phyloP scores from a whole-genome alignment of 2,797 vertebrate genomes.

The Gallinago solitaria region DNA sequence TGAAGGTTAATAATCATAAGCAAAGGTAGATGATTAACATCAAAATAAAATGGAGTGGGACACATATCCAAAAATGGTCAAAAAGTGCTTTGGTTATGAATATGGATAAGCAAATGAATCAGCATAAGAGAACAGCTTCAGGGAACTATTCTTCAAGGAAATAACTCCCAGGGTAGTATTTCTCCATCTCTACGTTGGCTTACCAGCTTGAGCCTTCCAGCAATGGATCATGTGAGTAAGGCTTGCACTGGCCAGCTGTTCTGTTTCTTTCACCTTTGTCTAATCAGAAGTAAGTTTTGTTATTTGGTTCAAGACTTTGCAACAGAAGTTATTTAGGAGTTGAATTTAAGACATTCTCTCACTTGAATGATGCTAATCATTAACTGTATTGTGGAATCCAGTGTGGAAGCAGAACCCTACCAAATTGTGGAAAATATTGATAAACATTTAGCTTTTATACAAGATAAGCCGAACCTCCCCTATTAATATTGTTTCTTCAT shows the following conservation, averaged over 20 bases:
- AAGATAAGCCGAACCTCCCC: neutral
- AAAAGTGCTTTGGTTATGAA: slow-evolving; percentile 20
- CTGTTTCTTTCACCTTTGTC: neutral
- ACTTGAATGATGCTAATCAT: neutral
- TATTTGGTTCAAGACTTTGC: neutral
- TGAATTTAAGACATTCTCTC: neutral
- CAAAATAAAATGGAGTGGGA: neutral
- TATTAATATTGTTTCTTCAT: neutral
- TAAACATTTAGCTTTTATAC: neutral
- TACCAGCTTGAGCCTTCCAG: neutral
- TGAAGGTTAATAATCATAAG: slow-evolving; percentile 15
- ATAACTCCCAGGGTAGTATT: neutral
- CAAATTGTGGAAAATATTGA: neutral
- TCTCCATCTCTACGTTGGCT: neutral
- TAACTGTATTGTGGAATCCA: neutral
- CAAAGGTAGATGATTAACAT: slow-evolving; percentile 37
- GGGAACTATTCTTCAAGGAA: neutral
- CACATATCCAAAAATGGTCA: slow-evolving; percentile 51
- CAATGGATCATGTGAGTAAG: slow-evolving; percentile 62
- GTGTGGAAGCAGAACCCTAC: neutral
- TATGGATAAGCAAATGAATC: neutral
- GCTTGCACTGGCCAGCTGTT: neutral
- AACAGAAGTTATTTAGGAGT: neutral
- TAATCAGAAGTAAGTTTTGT: neutral
- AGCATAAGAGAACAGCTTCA: slow-evolving; percentile 2